Evolutionary conservation across 1,140 invertebrate genomes (phyloP).

Genomic region (Papilio glaucus): DNA sequence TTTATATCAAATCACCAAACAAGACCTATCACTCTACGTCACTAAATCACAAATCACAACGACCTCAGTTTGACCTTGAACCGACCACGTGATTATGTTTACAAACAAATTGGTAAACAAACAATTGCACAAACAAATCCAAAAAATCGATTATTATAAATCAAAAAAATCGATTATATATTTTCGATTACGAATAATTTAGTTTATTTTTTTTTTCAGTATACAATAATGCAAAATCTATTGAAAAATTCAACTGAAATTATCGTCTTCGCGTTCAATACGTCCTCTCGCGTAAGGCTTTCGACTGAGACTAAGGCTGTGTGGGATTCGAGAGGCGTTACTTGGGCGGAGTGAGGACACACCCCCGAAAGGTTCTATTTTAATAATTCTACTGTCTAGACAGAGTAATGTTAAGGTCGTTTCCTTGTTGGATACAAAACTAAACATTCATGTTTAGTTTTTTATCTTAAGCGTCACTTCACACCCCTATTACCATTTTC

Average conservation of each 20-base stretch:
- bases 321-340: conserved; percentile 3
- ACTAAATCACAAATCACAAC: conserved; percentile 17
- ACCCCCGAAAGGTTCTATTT: conserved; percentile 21
- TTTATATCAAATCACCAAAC: not conserved
- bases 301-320: not conserved
- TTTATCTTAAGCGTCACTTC: too few species aligned
- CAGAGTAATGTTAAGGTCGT: conserved; percentile 16
- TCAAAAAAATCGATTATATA: not conserved
- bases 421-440: conserved; percentile 25
- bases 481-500: too few species aligned
- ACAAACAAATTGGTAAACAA: conserved; percentile 26
- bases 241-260: not conserved
- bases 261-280: not conserved
- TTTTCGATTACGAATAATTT: not conserved
- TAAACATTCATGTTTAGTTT: too few species aligned
- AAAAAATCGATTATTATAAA: not conserved
- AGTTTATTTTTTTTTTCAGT: not conserved
- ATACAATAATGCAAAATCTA: not conserved
- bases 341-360: conserved; percentile 28
- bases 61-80: conserved; percentile 19
- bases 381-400: conserved; percentile 35
- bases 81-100: conserved; percentile 18
- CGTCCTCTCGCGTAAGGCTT: conserved; percentile 8
- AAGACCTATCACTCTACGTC: not conserved
- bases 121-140: conserved; percentile 6